phyloP scores from a whole-genome alignment of 2,797 vertebrate species.

The Muraenolepis orangiensis region DNA sequence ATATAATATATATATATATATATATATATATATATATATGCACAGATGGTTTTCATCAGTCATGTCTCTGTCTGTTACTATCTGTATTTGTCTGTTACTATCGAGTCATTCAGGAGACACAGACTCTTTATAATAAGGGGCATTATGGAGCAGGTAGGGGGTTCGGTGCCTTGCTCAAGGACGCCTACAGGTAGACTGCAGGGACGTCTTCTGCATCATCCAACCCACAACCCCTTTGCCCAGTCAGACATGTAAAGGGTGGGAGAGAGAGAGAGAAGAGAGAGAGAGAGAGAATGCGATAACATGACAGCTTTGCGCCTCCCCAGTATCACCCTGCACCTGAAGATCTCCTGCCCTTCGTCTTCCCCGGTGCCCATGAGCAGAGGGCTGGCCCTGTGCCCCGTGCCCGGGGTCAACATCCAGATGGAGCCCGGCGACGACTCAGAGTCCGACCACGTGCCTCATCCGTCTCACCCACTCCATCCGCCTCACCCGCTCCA shows the following conservation, averaged over 20 bases:
- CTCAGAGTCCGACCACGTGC: slow-evolving; percentile 70
- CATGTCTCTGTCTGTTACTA: too few species aligned
- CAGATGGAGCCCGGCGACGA: slow-evolving; percentile 95
- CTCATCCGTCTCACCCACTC: slow-evolving; percentile 4
- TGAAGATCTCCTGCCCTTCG: slow-evolving; percentile 95
- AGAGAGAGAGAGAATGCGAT: neutral
- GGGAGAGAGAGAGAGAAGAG: too few species aligned
- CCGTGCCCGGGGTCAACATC: slow-evolving; percentile 92
- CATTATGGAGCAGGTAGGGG: neutral
- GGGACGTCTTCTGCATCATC: too few species aligned
- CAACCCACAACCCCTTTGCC: too few species aligned
- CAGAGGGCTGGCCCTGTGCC: slow-evolving; percentile 69
- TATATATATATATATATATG: too few species aligned
- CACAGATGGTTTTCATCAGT: too few species aligned
- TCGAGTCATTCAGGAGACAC: neutral
- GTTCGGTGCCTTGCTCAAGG: too few species aligned
- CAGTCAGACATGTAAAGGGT: too few species aligned
- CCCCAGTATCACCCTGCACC: slow-evolving; percentile 91
- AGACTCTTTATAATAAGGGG: neutral
- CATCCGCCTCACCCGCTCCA: slow-evolving; percentile 20
- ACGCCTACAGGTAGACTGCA: too few species aligned
- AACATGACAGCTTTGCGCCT: slow-evolving; percentile 69
- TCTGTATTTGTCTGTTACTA: too few species aligned
- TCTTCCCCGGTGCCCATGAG: slow-evolving; percentile 82
- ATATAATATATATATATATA: too few species aligned